These are phyloP conservation scores for Pycnonotus jocosus DNA, from an alignment of 2,113 vertebrate genomes.

Conservation along the genomic window DNA sequence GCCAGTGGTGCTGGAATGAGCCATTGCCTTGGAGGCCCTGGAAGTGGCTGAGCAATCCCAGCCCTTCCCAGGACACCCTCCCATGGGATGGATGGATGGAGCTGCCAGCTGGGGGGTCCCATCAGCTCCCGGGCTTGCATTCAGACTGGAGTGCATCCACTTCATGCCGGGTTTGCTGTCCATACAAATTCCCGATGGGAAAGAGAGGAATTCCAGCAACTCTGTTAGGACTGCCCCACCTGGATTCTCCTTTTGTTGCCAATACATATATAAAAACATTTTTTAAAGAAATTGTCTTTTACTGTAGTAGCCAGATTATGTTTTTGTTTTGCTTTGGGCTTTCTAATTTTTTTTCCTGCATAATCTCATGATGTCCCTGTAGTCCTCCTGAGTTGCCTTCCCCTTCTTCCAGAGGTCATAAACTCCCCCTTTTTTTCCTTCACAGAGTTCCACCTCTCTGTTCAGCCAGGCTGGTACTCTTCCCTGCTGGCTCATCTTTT, in stretches of 20 bases:
- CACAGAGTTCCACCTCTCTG: background rate
- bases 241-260: background rate
- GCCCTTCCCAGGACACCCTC: background rate
- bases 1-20: conserved; percentile 23
- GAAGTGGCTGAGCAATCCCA: background rate
- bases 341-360: background rate
- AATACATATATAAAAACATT: background rate
- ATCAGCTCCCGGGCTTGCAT: background rate
- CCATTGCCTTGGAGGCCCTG: background rate
- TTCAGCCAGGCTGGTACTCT: background rate
- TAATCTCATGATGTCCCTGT: fast-evolving
- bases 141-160: background rate
- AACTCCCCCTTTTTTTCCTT: background rate
- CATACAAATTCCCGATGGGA: fast-evolving
- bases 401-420: background rate
- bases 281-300: background rate
- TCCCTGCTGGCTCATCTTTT: background rate
- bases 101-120: background rate
- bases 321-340: background rate
- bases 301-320: background rate
- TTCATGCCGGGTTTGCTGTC: fast-evolving
- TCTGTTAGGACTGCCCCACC: background rate
- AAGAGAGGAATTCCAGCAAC: background rate
- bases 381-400: background rate
- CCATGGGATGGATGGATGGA: background rate